Base-by-base conservation (phyloP, 2,797 vertebrate species). In the Gymnocypris eckloni region DNA sequence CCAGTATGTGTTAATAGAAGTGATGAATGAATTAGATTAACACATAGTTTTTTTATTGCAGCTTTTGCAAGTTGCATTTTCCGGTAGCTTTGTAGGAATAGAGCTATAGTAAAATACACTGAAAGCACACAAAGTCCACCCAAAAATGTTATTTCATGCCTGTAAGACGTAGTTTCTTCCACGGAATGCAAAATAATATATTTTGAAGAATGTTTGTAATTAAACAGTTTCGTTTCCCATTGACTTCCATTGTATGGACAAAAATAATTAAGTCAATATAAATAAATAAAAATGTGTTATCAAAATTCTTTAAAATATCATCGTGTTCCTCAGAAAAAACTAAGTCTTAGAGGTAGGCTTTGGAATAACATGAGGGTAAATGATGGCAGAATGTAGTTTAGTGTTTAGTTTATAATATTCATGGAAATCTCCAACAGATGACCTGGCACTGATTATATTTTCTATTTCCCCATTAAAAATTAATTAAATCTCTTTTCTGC, bases 381-480 rank as follows among this genome's bases (percentile, higher is more conserved):
- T 18, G 64, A 67, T 33, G 28, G 18, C 7, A 66, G 12, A 66
- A 66, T 16, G 7, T 16, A 33, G 25, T 66, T 66, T 33, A 73
- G 15, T 15, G 33, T 56, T 76, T 76, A 52, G 28, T 56, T 54
- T 39, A 13, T 48, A 69, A 50, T 25, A 69, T 56, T 59, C 33
- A 77, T 56, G 73, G 4, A 28, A 54, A 28, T 56, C 15, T 18
- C 45, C 54, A 56, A 67, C 59, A 54, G 82, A 39, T 84, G 59
- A 39, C 70, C 50, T 59, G 6, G 7, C 28, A 16, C 64, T 50
- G 45, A 15, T 18, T 33, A 5, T 67, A 25, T 67, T 77, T 39
- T 50, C 13, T 83, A 59, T 50, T 76, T 66, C 37, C 11, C 41
- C 59, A 59, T 76, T 83, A 81, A 67, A 81, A 37, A 81, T 69